Percentiles rank a stretch among this genome's conserved stretches.
Evolutionary conservation across 2,888 invertebrate species (phyloP).

Genomic region (Eubasilissa splendida): DNA sequence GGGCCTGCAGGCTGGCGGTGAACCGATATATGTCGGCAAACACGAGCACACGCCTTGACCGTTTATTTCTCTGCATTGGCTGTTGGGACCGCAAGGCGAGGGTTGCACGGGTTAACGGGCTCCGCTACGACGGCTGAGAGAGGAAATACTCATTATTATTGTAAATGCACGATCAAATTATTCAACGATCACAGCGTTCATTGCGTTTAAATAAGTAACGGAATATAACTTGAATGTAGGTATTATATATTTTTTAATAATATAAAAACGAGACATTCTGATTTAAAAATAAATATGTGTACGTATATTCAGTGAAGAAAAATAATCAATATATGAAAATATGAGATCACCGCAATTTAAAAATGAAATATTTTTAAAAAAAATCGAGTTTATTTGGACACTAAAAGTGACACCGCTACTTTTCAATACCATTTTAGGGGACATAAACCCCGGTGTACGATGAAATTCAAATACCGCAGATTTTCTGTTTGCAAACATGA

Average conservation of each 20-base stretch:
- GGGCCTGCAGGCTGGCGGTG: constrained; percentile 81
- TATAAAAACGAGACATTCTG: no score
- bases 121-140: constrained; percentile 41
- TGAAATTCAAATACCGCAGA: no score
- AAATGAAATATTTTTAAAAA: constrained; percentile 81
- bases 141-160: background rate
- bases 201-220: no score
- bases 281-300: no score
- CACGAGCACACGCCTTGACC: constrained; percentile 83
- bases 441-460: no score
- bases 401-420: constrained; percentile 82
- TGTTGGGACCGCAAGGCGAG: constrained; percentile 88
- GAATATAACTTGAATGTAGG: no score
- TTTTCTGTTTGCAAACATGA: no score
- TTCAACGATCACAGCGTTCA: no score
- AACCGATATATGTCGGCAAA: constrained; percentile 76
- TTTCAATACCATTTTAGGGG: constrained; percentile 83
- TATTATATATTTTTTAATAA: no score
- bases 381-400: constrained; percentile 80
- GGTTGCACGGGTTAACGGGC: constrained; percentile 78
- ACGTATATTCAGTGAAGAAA: no score
- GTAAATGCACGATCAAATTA: no score
- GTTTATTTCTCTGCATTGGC: constrained; percentile 82
- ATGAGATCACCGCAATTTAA: no score
- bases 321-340: constrained; percentile 74